phyloP scores from a whole-genome alignment of 2,797 vertebrate genomes.

The Rhinoraja longicauda region DNA sequence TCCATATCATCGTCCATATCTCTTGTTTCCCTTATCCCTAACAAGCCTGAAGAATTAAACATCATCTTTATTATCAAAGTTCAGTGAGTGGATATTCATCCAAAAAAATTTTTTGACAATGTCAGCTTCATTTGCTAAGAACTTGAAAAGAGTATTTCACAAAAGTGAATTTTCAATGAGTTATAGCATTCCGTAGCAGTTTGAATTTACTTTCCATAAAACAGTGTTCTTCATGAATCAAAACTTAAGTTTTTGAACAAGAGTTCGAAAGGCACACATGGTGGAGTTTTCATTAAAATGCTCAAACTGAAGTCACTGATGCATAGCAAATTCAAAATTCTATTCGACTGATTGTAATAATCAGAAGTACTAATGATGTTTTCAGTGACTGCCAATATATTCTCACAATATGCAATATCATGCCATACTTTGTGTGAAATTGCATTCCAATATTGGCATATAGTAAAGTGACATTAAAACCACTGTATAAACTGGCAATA shows the following conservation, averaged over 20 bases:
- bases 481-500: background rate
- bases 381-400: slow-evolving; percentile 39
- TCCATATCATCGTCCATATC: too few species aligned
- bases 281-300: background rate
- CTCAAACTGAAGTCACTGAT: background rate
- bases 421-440: slow-evolving; percentile 38
- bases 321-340: background rate
- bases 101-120: background rate
- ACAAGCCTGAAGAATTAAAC: too few species aligned
- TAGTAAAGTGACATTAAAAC: background rate
- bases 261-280: background rate
- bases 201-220: background rate
- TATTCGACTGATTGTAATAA: background rate
- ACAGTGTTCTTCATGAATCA: background rate
- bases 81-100: background rate
- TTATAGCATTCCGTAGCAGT: background rate
- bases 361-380: background rate
- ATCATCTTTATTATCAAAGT: background rate
- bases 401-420: slow-evolving; percentile 36
- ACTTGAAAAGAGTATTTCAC: too few species aligned
- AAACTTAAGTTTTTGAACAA: background rate
- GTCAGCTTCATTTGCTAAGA: background rate
- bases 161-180: background rate
- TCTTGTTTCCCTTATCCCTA: too few species aligned
- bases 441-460: background rate